Evolutionary conservation across 2,797 vertebrate genomes (phyloP), one percentile per base, ranked within the genome.

Genomic region (Octomys mimax): DNA sequence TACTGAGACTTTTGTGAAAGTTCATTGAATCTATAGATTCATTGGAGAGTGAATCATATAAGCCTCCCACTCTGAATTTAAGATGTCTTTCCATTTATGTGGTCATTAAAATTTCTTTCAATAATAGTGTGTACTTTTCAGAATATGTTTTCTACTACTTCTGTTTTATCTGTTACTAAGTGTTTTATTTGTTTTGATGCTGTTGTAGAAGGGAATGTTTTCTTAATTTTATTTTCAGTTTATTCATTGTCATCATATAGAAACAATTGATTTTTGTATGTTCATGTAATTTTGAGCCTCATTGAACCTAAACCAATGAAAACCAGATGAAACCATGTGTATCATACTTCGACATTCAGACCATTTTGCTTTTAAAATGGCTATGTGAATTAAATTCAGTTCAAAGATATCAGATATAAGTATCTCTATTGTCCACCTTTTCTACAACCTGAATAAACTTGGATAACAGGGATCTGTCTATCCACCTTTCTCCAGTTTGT

Each of bases 221-320:
- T 77, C 26, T 52, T 90, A 78, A 80, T 49, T 95, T 52, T 49
- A 80, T 87, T 95, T 83, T 75, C 11, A 68, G 49, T 88, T 87
- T 79, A 28, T 59, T 95, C 3, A 33, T 92, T 87, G 21, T 39
- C 68, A 36, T 46, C 42, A n/a, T 39, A 26, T 14, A 92, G 19
- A 87, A 82, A 91, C 92, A 85, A 0, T 90, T 93, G 77, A 78
- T 54, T 88, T 95, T 89, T 66, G 5, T 91, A 6, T 71, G 4
- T 59, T 33, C 82, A 70, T 94, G 91, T 93, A 81, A 80, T 82
- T 94, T 78, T 88, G 73, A 96, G 54, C 66, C 70, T 80, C 68
- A 71, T 1, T 81, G 62, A 71, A 19, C 77, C 70, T 87, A 79
- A 22, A 54, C 79, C 82, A 89, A 85, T 71, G 62, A 88, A 92